Percentiles rank a stretch among this genome's conserved stretches.
phyloP scores from a whole-genome alignment of 1,140 invertebrate genomes.

The Listronotus oregonensis region DNA sequence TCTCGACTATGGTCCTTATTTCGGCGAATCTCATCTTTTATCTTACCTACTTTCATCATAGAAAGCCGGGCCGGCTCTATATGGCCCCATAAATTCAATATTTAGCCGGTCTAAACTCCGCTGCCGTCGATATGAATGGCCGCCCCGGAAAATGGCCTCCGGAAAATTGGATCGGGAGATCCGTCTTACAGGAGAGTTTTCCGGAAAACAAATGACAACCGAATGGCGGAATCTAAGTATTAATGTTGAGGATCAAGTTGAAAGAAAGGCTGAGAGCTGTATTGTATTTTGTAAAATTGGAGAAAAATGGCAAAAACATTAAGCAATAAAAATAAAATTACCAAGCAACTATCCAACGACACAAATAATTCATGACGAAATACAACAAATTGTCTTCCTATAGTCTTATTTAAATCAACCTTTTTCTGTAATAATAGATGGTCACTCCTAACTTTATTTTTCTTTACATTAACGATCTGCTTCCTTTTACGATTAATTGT shows the following conservation, averaged over 20 bases:
- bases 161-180: conserved; percentile 42
- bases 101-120: conserved; percentile 45
- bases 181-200: conserved; percentile 39
- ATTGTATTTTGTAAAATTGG: no score
- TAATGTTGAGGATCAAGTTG: neutral
- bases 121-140: conserved; percentile 40
- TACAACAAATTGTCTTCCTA: no score
- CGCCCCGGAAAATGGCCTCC: conserved; percentile 43
- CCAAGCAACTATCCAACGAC: no score
- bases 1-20: conserved; percentile 17
- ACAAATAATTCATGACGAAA: no score
- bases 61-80: conserved; percentile 37
- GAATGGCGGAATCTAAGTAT: conserved; percentile 21
- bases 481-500: no score
- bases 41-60: conserved; percentile 35
- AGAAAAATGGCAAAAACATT: no score
- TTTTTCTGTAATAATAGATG: no score
- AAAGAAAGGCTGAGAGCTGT: no score
- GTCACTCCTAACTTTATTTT: no score
- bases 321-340: no score
- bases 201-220: conserved; percentile 43
- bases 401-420: no score
- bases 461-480: no score
- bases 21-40: conserved; percentile 32
- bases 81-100: conserved; percentile 50